These are phyloP conservation scores for Lepus americanus DNA, from an alignment of 2,113 vertebrate genomes.

Conservation along the genomic window DNA sequence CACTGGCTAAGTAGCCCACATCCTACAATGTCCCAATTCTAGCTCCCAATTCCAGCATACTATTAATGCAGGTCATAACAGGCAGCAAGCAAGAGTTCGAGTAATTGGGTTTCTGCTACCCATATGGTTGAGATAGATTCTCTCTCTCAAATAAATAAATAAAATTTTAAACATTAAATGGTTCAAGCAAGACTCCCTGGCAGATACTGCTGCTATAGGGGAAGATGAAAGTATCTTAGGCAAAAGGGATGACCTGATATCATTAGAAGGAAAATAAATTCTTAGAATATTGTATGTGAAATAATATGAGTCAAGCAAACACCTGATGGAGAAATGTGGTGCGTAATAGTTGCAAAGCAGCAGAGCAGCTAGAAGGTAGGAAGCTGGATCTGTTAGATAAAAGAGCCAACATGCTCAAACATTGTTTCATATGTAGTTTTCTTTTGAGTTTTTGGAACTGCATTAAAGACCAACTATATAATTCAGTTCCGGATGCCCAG, in stretches of 20 bases:
- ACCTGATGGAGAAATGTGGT: background rate
- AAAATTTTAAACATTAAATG: background rate
- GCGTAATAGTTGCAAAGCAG: too few relatives aligned
- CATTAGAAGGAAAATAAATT: background rate
- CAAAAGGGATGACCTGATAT: background rate
- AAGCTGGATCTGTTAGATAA: background rate
- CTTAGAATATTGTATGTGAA: background rate
- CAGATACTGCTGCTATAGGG: background rate
- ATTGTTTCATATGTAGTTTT: background rate
- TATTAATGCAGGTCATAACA: too few relatives aligned
- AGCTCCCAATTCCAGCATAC: too few relatives aligned
- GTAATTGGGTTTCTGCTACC: too few relatives aligned
- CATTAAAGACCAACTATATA: constrained; percentile 30
- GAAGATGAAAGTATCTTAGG: background rate
- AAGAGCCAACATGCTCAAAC: background rate
- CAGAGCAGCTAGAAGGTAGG: background rate
- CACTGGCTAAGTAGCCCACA: too few relatives aligned
- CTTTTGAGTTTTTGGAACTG: constrained; percentile 18
- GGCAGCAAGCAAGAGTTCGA: too few relatives aligned
- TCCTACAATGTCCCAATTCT: too few relatives aligned
- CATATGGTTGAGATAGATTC: too few relatives aligned
- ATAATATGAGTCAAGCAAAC: background rate
- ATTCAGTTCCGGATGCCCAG: background rate
- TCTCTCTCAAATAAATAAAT: too few relatives aligned
- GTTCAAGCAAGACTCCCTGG: background rate